Evolutionary conservation across 2,113 vertebrate genomes (phyloP), one percentile per base, ranked within the genome.

Genomic region (Catagonus wagneri): DNA sequence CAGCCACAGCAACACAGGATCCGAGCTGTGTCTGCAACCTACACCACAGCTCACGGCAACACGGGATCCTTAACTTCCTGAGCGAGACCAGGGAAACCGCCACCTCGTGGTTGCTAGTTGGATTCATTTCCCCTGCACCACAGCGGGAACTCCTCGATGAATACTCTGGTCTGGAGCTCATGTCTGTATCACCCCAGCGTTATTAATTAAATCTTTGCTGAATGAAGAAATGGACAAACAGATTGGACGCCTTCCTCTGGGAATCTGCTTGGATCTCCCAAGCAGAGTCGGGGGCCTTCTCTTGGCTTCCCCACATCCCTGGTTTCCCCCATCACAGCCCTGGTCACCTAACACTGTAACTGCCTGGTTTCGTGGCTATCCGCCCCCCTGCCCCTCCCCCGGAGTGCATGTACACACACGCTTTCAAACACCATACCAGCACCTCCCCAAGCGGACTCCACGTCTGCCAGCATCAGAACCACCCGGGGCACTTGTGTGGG

Each of bases 321-420:
- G 36, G 79, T 68, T 81, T 65, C 25, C 10, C 15, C 81, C 17
- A 50, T 56, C 74, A 76, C 60, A 71, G 36, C 10, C 19, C 63
- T 27, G 17, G 27, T 83, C 36, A 54, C 50, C 89, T 61, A 6
- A 34, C 25, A 32, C 63, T 34, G 3, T 66, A 90, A 83, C 72
- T 91, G 63, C 72, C 39, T 83, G 36, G 12, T 89, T 91, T 97
- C 25, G 52, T 50, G 68, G 56, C 27, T 65, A 27, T 83, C 68
- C 0, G 19, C 54, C 11, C 71, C 71, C 44, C 32, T 54, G 58
- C 7, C n/a, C 16, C 14, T 22, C 14, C 56, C 11, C 34, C 36
- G 1, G 39, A 79, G 68, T 0, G 17, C 34, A 36, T 22, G 3
- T 0, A 4, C 27, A 4, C 17, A 34, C 60, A 71, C 74, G 1